Evolutionary conservation across 2,888 invertebrate species (phyloP), one percentile per base, ranked within the genome.

Genomic region (Molorchus minor): DNA sequence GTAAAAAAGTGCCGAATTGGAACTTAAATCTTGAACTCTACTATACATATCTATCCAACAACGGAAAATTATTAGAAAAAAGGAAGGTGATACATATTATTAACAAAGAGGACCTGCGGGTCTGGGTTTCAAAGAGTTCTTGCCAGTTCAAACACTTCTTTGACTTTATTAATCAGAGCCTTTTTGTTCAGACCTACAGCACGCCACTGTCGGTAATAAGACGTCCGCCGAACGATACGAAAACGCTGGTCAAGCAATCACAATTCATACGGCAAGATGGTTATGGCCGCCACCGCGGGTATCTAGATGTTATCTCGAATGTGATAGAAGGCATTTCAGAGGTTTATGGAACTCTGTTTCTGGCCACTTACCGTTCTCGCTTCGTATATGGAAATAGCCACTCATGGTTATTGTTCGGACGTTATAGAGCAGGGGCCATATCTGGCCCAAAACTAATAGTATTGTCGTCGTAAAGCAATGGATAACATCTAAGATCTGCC

Each of bases 261-360:
- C 71, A 70, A 71, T 68, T 70, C 69, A 69, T 70, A 71, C 68
- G 62, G 68, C 67, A 67, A 73, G 73, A 74, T 74, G 69, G 75
- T 74, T 71, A 75, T 73, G 72, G 69, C 71, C 64, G 74, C 76
- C 76, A 76, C 77, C 75, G n/a, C 70, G 74, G 71, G 72, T 76
- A 71, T 74, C 70, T 66, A 71, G 78, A 77, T 78, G 69, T 72
- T 77, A 78, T 78, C 77, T 76, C 56, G 56, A 63, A 65, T 69
- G 65, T 65, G 72, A 74, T 71, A 72, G 74, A 75, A 74, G 73
- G 72, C 75, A 77, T 77, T 77, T 77, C 68, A 71, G 73, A 72
- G 75, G 73, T 77, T 78, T 76, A 77, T 75, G 72, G 61, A 60
- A 56, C 64, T 68, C 64, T 63, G 69, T 69, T 67, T 71, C 70